Percentiles rank a stretch among this genome's conserved stretches.
phyloP scores from a whole-genome alignment of 2,113 vertebrate species.

The Glaucidium brasilianum region DNA sequence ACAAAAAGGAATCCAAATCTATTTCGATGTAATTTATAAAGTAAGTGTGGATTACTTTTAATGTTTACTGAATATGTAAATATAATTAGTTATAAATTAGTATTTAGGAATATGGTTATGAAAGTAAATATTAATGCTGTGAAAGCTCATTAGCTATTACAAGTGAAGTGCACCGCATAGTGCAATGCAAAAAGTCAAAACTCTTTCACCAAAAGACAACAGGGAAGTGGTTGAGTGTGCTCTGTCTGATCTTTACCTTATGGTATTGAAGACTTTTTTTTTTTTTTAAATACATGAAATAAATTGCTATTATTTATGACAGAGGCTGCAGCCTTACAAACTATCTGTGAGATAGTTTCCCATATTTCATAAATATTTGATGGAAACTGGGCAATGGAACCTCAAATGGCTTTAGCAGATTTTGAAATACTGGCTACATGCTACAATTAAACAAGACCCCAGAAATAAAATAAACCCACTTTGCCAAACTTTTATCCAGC shows the following conservation, averaged over 20 bases:
- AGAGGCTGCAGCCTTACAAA: neutral
- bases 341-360: neutral
- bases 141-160: neutral
- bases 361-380: neutral
- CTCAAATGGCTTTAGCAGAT: neutral
- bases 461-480: neutral
- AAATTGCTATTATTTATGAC: neutral
- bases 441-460: neutral
- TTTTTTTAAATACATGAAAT: neutral
- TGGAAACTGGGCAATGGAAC: neutral
- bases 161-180: neutral
- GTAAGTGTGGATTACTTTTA: neutral
- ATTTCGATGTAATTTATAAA: neutral
- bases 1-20: neutral
- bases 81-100: neutral
- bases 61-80: neutral
- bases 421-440: neutral
- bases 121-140: neutral
- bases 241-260: neutral
- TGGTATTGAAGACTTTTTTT: neutral
- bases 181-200: neutral
- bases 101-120: neutral
- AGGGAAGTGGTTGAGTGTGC: neutral
- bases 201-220: neutral
- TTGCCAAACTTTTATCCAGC: neutral